Conservation (phyloP, 2,113 vertebrate species). For the Addax nasomaculatus region DNA sequence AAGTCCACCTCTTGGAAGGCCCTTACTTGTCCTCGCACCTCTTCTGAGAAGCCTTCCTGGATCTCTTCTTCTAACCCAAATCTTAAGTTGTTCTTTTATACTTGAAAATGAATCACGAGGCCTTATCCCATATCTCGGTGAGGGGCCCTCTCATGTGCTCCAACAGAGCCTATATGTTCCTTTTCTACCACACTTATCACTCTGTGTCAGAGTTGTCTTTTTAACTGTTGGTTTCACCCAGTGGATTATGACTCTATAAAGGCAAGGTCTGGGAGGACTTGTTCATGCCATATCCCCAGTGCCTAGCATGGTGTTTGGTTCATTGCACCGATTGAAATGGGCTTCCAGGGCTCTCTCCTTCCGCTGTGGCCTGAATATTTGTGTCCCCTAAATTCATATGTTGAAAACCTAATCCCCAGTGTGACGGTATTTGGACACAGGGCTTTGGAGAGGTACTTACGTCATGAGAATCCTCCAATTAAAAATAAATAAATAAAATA, state of each 20-base stretch:
- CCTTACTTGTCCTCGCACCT: background rate
- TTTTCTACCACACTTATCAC: background rate
- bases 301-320: background rate
- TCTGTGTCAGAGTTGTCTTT: background rate
- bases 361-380: background rate
- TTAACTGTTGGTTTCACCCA: background rate
- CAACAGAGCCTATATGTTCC: rapidly evolving
- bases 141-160: background rate
- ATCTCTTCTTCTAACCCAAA: background rate
- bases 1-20: background rate
- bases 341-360: background rate
- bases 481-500: background rate
- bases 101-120: background rate
- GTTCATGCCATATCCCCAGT: too few relatives aligned
- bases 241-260: background rate
- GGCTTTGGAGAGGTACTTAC: background rate
- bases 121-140: background rate
- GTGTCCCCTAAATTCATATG: too few relatives aligned
- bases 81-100: background rate
- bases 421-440: background rate
- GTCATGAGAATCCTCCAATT: background rate
- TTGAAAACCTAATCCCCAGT: background rate
- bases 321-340: background rate
- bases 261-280: background rate
- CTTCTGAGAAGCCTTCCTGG: background rate